Evolutionary conservation across 2,797 vertebrate species (phyloP).

Genomic region (Ctenopoma kingsleyae): DNA sequence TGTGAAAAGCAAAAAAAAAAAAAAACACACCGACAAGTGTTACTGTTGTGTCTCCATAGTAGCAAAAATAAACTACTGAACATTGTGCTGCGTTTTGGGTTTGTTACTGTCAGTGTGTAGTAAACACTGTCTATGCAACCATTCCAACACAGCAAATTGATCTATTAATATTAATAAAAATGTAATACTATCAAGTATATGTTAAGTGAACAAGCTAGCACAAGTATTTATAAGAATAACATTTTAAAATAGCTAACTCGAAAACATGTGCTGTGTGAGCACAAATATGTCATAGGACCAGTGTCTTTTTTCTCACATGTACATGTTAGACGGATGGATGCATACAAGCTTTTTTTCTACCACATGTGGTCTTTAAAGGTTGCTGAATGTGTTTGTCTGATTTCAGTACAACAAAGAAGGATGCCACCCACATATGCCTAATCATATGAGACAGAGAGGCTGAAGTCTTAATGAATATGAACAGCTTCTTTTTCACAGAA

Average conservation of each 20-base stretch:
- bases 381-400: constrained; percentile 42
- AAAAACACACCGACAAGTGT: background rate
- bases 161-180: constrained; percentile 28
- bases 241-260: background rate
- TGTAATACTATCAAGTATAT: background rate
- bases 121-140: constrained; percentile 15
- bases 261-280: background rate
- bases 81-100: constrained; percentile 1
- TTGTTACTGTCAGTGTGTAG: background rate
- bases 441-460: constrained; percentile 35
- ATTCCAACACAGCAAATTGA: constrained; percentile 3
- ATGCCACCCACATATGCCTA: constrained; percentile 53
- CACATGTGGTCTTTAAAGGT: constrained; percentile 38
- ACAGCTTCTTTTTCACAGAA: constrained; percentile 34
- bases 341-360: constrained; percentile 1
- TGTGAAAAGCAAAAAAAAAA: constrained; percentile 17
- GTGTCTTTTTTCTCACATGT: constrained; percentile 13
- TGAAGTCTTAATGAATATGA: constrained; percentile 46
- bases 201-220: background rate
- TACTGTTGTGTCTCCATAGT: constrained; percentile 2
- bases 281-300: constrained; percentile 3
- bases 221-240: background rate
- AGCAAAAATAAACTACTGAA: constrained; percentile 18
- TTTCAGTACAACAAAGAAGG: constrained; percentile 53
- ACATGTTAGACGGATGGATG: background rate